Evolutionary conservation across 2,888 invertebrate species (phyloP), one percentile per base, ranked within the genome.

Genomic region (Mantis religiosa): DNA sequence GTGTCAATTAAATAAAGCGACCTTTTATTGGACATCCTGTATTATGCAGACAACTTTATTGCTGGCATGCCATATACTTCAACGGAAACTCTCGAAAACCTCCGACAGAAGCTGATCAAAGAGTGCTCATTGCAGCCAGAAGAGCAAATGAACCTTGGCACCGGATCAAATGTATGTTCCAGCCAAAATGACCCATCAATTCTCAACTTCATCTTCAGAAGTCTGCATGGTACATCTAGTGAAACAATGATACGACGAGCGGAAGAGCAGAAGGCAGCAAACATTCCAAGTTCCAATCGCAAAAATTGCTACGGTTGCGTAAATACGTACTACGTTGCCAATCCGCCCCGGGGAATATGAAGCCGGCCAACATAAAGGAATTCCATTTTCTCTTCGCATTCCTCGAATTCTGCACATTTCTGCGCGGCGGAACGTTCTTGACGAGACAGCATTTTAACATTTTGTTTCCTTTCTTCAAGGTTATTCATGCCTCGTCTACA

Each of bases 371-470:
- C 20, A 15, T 27, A 85, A 54, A 85, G 54, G 85, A 87, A 87
- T 87, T 82, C 82, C 82, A 87, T 87, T 41, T 41, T 87, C 82
- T 81, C 87, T 87, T 82, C 30, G 87, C 87, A 87, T 87, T 87
- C 87, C 87, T 87, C 9, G 87, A 87, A 87, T 87, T 87, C 87
- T 82, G 82, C 86, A 28, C 71, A 86, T 81, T 71, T 86, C 86
- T 81, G 86, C 81, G 81, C 30, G 25, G 30, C 71, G 20, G 28
- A 28, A 71, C 25, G 15, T 25, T 71, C 54, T 71, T 41, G 41
- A 41, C 41, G 41, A 41, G 41, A 41, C 41, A 41, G 41, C 41
- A 41, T 41, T 71, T 71, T 71, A 20, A 71, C 25, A 20, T 71
- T 71, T 71, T 71, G 20, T 71, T 71, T 71, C 54, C 54, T 71